phyloP scores from a whole-genome alignment of 37 sponge, comb jelly and placozoan genomes.

The Agelas oroides region DNA sequence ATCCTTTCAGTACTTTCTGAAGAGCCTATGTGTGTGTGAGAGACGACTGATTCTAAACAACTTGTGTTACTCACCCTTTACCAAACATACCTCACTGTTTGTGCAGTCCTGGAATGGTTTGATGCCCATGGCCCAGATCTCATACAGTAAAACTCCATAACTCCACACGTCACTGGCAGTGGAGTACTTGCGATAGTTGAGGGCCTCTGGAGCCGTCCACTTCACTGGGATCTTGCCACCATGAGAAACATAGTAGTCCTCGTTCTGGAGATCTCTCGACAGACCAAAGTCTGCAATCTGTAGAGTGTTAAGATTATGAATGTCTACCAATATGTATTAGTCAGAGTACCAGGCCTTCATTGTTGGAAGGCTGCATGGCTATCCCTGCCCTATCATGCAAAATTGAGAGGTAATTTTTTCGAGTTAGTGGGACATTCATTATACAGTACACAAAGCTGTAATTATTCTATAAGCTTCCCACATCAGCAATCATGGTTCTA shows the following conservation, averaged over 20 bases:
- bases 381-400: too few relatives aligned
- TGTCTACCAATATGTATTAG: not conserved
- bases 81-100: slow-evolving; percentile 9
- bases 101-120: not conserved
- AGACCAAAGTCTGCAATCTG: slow-evolving; percentile 19
- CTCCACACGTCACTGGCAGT: slow-evolving; percentile 5
- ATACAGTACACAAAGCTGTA: too few relatives aligned
- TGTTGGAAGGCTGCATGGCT: too few relatives aligned
- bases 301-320: too few relatives aligned
- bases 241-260: not conserved
- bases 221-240: slow-evolving; percentile 10
- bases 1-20: slow-evolving; percentile 47
- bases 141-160: slow-evolving; percentile 2
- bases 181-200: slow-evolving; percentile 5
- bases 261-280: not conserved
- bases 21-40: not conserved
- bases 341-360: too few relatives aligned
- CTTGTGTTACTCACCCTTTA: too few relatives aligned
- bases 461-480: too few relatives aligned
- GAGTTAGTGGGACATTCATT: too few relatives aligned
- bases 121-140: slow-evolving; percentile 6
- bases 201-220: slow-evolving; percentile 14
- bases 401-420: too few relatives aligned
- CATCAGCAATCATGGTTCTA: too few relatives aligned
- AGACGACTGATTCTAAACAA: too few relatives aligned